Percentiles rank a stretch among this genome's conserved stretches.
phyloP scores from a whole-genome alignment of 2,113 vertebrate species.

The Nanorana parkeri region DNA sequence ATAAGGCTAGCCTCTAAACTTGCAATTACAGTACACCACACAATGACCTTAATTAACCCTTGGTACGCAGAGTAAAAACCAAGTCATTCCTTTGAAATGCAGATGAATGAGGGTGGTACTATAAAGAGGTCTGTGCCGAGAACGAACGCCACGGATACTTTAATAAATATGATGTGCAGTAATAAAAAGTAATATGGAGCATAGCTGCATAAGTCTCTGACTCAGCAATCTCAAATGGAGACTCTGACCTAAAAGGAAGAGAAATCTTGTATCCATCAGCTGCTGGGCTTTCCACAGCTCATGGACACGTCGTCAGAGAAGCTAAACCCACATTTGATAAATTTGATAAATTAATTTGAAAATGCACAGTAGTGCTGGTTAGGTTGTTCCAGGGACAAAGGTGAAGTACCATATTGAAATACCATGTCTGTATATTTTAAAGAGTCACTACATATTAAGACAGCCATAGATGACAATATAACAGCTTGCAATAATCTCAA shows the following conservation, averaged over 20 bases:
- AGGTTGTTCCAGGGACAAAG: not conserved
- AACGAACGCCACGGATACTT: constrained; percentile 1
- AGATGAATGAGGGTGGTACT: not conserved
- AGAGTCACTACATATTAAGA: too few relatives aligned
- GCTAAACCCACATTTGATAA: constrained; percentile 15
- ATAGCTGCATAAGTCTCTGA: constrained; percentile 5
- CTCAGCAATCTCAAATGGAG: constrained; percentile 41
- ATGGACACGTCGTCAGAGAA: constrained; percentile 10
- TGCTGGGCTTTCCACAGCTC: constrained; percentile 3
- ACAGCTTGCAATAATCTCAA: too few relatives aligned
- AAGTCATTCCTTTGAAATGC: not conserved
- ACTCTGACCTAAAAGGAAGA: constrained; percentile 38
- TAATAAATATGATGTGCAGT: constrained; percentile 10
- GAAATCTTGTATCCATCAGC: constrained; percentile 43
- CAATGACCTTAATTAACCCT: constrained; percentile 11
- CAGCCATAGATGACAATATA: too few relatives aligned
- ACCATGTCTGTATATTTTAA: too few relatives aligned
- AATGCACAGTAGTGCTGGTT: not conserved
- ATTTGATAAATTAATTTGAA: constrained; percentile 26
- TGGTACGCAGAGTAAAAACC: not conserved
- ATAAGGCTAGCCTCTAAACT: not conserved
- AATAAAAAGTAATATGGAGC: constrained; percentile 34
- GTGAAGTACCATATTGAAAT: not conserved
- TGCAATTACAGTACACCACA: not conserved
- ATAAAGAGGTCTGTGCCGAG: not conserved